These are phyloP conservation scores for Grammomys surdaster DNA, from an alignment of 2,113 vertebrate species.

Conservation along the genomic window DNA sequence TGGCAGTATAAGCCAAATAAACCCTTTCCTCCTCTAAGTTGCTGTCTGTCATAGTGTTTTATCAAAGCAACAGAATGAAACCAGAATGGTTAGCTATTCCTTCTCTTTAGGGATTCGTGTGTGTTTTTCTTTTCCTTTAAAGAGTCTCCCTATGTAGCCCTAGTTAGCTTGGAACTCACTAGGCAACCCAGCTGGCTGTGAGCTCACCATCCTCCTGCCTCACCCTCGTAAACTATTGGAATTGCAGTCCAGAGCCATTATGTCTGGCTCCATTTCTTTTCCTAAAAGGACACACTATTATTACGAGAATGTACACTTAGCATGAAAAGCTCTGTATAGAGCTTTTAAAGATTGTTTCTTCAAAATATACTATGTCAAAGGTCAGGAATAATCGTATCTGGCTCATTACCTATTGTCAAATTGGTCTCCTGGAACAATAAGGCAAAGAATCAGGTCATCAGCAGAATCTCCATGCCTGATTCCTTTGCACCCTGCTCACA, in stretches of 20 bases:
- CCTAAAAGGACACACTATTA: slow-evolving; percentile 11
- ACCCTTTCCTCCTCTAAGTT: neutral
- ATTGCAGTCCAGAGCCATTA: neutral
- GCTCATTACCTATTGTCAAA: slow-evolving; percentile 15
- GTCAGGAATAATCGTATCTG: neutral
- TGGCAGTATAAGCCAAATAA: neutral
- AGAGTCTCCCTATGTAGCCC: neutral
- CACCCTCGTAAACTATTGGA: neutral
- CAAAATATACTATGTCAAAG: slow-evolving; percentile 18
- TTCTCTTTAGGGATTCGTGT: neutral
- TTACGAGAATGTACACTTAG: neutral
- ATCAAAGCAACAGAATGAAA: neutral
- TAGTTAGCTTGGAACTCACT: neutral
- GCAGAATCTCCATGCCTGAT: neutral
- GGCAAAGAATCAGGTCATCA: neutral
- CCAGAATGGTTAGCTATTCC: neutral
- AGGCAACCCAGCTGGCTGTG: no score
- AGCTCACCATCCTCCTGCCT: neutral
- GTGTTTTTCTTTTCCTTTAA: neutral
- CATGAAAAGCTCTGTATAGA: neutral
- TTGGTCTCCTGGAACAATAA: slow-evolving; percentile 47
- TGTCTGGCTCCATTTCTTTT: neutral
- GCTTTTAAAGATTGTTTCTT: slow-evolving; percentile 40
- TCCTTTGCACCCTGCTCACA: neutral
- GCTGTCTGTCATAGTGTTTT: neutral